Evolutionary conservation across 2,888 invertebrate genomes (phyloP).

Genomic region (Trachelus tabidus): DNA sequence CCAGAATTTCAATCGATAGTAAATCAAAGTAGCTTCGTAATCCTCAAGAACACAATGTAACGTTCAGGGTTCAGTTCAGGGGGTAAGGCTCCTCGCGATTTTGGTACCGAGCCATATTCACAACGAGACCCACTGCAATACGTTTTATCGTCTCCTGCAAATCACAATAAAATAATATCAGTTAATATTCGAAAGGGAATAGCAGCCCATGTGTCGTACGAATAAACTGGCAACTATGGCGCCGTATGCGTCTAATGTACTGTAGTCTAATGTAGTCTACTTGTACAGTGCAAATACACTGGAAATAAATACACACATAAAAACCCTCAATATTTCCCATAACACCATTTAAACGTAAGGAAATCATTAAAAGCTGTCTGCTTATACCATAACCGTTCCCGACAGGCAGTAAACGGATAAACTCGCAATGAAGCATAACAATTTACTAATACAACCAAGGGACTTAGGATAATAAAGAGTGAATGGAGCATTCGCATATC

Average conservation of each 20-base stretch:
- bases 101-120: background rate
- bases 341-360: background rate
- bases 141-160: background rate
- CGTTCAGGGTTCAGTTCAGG: background rate
- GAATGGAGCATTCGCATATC: background rate
- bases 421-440: background rate
- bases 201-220: background rate
- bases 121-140: background rate
- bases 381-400: background rate
- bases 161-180: background rate
- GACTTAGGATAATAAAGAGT: background rate
- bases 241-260: background rate
- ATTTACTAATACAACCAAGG: background rate
- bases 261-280: background rate
- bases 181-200: background rate
- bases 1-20: background rate
- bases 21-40: background rate
- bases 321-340: background rate
- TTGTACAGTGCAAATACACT: background rate
- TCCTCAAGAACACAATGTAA: constrained; percentile 8
- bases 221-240: background rate
- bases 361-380: background rate
- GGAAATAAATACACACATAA: background rate
- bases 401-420: background rate
- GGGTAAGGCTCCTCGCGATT: background rate